A percentile compares a stretch with the other conserved stretches of the same genome.
phyloP scores from a whole-genome alignment of 2,113 vertebrate species.

The Daphoenositta chrysoptera region DNA sequence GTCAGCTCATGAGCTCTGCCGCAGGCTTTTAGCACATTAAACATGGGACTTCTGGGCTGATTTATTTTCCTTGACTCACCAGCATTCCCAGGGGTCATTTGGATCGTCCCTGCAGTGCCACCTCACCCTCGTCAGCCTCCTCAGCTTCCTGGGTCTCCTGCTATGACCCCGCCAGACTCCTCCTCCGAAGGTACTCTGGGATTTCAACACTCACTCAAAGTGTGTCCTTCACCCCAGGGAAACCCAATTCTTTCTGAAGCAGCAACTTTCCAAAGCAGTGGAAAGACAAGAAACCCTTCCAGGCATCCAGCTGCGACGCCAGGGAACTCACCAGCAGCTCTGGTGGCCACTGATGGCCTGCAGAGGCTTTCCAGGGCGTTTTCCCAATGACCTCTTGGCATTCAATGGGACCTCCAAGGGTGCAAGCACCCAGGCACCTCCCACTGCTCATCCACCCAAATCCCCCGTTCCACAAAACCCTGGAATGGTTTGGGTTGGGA shows the following conservation, averaged over 20 bases:
- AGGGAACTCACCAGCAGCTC: neutral
- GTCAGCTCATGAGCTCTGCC: neutral
- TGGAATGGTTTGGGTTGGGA: neutral
- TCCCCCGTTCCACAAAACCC: fast-evolving
- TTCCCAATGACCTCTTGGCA: neutral
- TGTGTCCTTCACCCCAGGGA: neutral
- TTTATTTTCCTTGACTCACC: neutral
- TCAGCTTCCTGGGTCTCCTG: conserved; percentile 8
- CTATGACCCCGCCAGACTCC: neutral
- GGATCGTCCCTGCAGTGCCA: neutral
- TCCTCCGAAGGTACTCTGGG: neutral
- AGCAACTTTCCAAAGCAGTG: neutral
- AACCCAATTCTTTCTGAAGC: neutral
- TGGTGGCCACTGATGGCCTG: fast-evolving
- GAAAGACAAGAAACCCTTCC: neutral
- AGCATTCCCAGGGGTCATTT: neutral
- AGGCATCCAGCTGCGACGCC: fast-evolving
- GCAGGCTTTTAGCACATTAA: neutral
- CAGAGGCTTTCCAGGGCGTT: neutral
- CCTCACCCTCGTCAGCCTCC: neutral
- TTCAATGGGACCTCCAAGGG: fast-evolving
- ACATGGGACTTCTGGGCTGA: fast-evolving
- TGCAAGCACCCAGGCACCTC: fast-evolving
- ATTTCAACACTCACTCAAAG: neutral
- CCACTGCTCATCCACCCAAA: neutral